Percentiles rank a stretch among this genome's conserved stretches.
phyloP scores from a whole-genome alignment of 2,888 invertebrate species.

The Yponomeuta malinellus region DNA sequence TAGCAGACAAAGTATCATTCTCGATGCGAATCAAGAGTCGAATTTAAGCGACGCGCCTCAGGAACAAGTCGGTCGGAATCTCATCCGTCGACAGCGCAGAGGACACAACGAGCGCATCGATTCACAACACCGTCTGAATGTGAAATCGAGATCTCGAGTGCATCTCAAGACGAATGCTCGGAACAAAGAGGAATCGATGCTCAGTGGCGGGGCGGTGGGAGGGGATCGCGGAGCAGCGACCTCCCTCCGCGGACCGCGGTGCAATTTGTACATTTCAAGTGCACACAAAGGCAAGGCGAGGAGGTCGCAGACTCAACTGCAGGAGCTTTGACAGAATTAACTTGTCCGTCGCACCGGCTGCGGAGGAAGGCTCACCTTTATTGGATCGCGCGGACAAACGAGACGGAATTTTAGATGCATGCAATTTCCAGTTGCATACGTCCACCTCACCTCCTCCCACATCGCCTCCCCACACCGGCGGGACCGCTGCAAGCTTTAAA shows the following conservation, averaged over 20 bases:
- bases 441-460: slow-evolving; percentile 15
- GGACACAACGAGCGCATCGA: slow-evolving; percentile 29
- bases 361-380: slow-evolving; percentile 56
- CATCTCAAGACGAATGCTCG: slow-evolving; percentile 69
- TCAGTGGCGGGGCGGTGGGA: slow-evolving; percentile 42
- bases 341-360: slow-evolving; percentile 63
- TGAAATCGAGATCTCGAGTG: slow-evolving; percentile 67
- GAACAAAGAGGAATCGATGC: slow-evolving; percentile 73
- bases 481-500: slow-evolving; percentile 8
- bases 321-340: slow-evolving; percentile 73
- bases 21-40: slow-evolving; percentile 25
- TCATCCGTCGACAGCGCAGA: slow-evolving; percentile 33
- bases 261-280: slow-evolving; percentile 77
- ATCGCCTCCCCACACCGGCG: neutral
- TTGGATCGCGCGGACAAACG: slow-evolving; percentile 49
- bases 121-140: slow-evolving; percentile 43
- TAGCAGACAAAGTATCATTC: slow-evolving; percentile 23
- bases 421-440: slow-evolving; percentile 23
- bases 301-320: slow-evolving; percentile 48
- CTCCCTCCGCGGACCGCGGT: slow-evolving; percentile 65
- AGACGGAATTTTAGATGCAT: slow-evolving; percentile 40
- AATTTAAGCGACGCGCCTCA: slow-evolving; percentile 26
- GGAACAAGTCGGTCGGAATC: slow-evolving; percentile 26
- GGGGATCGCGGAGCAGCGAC: slow-evolving; percentile 56
- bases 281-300: slow-evolving; percentile 71